phyloP scores from a whole-genome alignment of 2,113 vertebrate species.

The Corvus hawaiiensis region DNA sequence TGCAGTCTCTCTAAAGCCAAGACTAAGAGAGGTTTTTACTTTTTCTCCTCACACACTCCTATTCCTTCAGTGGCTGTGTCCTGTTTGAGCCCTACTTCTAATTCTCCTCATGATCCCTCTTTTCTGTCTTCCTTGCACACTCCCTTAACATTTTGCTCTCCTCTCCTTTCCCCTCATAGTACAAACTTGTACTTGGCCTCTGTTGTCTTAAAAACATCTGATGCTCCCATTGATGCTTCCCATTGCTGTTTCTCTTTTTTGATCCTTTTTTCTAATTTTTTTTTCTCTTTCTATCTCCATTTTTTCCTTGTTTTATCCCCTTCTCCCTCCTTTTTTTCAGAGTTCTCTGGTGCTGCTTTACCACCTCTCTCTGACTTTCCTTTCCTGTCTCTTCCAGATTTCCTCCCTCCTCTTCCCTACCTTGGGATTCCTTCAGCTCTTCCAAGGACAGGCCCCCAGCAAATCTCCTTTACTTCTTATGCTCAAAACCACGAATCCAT shows the following conservation, averaged over 20 bases:
- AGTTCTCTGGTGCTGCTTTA: neutral
- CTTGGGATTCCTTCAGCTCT: neutral
- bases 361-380: neutral
- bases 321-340: neutral
- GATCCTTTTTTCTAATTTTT: neutral
- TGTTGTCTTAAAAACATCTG: neutral
- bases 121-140: neutral
- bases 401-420: neutral
- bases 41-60: neutral
- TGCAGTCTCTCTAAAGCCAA: neutral
- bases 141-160: neutral
- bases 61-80: neutral
- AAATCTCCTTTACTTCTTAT: neutral
- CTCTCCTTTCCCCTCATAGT: neutral
- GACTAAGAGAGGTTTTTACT: neutral
- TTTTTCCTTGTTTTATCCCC: neutral
- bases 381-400: neutral
- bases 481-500: neutral
- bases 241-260: neutral
- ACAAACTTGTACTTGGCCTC: neutral
- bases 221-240: neutral
- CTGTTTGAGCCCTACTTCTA: fast-evolving
- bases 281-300: too few relatives aligned
- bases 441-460: neutral
- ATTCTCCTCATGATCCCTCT: neutral